Evolutionary conservation across 2,888 invertebrate species (phyloP).

Genomic region (Amiota communis): DNA sequence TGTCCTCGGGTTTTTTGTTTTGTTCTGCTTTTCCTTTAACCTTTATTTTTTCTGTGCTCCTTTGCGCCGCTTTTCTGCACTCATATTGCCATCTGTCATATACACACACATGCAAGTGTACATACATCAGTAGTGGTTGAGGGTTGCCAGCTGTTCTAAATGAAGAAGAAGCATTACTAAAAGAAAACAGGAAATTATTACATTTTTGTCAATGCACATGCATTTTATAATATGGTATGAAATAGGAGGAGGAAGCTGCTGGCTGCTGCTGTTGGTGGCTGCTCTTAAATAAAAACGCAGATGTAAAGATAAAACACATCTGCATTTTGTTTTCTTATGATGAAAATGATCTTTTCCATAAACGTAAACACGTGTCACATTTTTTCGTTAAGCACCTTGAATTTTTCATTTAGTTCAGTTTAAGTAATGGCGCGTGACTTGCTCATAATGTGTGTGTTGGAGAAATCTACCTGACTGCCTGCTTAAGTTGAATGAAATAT

Average conservation of each 20-base stretch:
- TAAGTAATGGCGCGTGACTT: conserved; percentile 26
- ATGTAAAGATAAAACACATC: conserved; percentile 45
- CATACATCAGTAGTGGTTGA: conserved; percentile 48
- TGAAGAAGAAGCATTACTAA: conserved; percentile 37
- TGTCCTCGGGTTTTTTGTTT: conserved; percentile 15
- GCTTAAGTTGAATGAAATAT: conserved; percentile 22
- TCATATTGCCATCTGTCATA: conserved; percentile 3
- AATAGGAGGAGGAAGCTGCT: conserved; percentile 43
- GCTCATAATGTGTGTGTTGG: conserved; percentile 36
- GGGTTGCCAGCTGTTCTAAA: conserved; percentile 59
- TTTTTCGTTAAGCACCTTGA: conserved; percentile 17
- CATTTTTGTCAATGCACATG: not conserved
- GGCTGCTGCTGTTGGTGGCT: conserved; percentile 51
- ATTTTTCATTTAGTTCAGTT: conserved; percentile 17
- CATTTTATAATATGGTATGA: conserved; percentile 40
- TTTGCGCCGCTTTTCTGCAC: not conserved
- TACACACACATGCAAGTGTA: not conserved
- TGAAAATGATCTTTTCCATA: conserved; percentile 42
- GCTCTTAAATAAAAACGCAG: conserved; percentile 59
- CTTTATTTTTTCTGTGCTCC: not conserved
- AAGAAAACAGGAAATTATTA: conserved; percentile 58
- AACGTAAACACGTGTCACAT: conserved; percentile 56
- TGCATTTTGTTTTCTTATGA: conserved; percentile 45
- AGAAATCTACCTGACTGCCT: conserved; percentile 34
- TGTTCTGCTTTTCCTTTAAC: conserved; percentile 2